A percentile compares a stretch with the other conserved stretches of the same genome.
Evolutionary conservation across 2,113 vertebrate genomes (phyloP).

Genomic region (Chauna torquata): DNA sequence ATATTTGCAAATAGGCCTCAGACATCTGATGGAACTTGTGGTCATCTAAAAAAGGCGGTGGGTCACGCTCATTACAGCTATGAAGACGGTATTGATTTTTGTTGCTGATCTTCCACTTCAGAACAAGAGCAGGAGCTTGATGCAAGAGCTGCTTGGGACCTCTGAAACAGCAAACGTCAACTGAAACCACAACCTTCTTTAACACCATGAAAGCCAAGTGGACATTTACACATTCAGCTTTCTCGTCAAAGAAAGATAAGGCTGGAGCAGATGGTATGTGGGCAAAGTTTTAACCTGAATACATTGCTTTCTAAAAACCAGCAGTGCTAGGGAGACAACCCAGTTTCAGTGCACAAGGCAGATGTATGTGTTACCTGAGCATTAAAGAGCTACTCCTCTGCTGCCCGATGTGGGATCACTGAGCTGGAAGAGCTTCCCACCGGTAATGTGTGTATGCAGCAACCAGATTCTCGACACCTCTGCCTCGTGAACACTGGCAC

Average conservation of each 20-base stretch:
- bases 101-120: background rate
- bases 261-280: conserved; percentile 41
- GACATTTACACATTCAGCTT: conserved; percentile 53
- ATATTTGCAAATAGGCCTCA: conserved; percentile 48
- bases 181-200: background rate
- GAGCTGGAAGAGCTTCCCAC: background rate
- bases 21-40: conserved; percentile 15
- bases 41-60: conserved; percentile 36
- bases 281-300: conserved; percentile 59
- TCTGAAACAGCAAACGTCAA: background rate
- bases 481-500: accelerated
- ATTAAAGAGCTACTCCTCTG: background rate
- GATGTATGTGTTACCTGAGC: background rate
- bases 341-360: background rate
- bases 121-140: background rate
- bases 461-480: background rate
- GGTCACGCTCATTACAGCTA: conserved; percentile 40
- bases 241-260: conserved; percentile 6
- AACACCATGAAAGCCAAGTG: conserved; percentile 16
- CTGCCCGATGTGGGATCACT: background rate
- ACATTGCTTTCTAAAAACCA: conserved; percentile 24
- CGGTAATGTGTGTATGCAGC: background rate
- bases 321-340: background rate
- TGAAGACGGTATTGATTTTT: conserved; percentile 44
- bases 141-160: background rate